phyloP scores from a whole-genome alignment of 2,113 vertebrate genomes.

The Ornithorhynchus anatinus region DNA sequence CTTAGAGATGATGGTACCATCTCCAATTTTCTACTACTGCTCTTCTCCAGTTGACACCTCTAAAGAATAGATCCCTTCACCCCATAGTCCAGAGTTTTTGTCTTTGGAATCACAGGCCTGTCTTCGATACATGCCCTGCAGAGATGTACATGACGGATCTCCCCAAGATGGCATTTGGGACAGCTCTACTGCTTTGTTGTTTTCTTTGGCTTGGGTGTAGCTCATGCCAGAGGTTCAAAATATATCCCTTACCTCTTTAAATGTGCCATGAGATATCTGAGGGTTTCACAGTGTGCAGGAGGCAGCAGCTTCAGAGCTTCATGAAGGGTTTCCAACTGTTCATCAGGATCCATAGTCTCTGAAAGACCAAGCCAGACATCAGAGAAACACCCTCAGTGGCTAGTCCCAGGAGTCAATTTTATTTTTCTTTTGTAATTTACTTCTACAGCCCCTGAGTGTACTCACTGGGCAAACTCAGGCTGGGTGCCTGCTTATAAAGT shows the following conservation, averaged over 20 bases:
- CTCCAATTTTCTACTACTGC: too few relatives aligned
- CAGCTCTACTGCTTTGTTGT: background rate
- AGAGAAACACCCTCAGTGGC: background rate
- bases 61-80: too few relatives aligned
- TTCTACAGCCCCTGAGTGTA: background rate
- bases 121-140: background rate
- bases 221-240: background rate
- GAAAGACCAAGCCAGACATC: conserved; percentile 41
- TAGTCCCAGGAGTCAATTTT: background rate
- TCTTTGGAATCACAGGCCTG: too few relatives aligned
- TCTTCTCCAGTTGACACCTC: too few relatives aligned
- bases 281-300: conserved; percentile 94
- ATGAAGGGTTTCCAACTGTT: conserved; percentile 91
- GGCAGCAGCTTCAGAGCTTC: conserved; percentile 94
- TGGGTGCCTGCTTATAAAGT: background rate
- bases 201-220: background rate
- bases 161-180: background rate
- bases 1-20: too few relatives aligned
- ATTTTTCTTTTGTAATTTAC: background rate
- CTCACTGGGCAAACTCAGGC: background rate
- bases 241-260: conserved; percentile 86
- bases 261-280: conserved; percentile 97
- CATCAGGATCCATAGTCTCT: conserved; percentile 91
- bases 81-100: too few relatives aligned
- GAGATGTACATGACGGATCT: background rate